Conservation (phyloP, 2,797 vertebrate species). For the Syndactyla subalaris region DNA sequence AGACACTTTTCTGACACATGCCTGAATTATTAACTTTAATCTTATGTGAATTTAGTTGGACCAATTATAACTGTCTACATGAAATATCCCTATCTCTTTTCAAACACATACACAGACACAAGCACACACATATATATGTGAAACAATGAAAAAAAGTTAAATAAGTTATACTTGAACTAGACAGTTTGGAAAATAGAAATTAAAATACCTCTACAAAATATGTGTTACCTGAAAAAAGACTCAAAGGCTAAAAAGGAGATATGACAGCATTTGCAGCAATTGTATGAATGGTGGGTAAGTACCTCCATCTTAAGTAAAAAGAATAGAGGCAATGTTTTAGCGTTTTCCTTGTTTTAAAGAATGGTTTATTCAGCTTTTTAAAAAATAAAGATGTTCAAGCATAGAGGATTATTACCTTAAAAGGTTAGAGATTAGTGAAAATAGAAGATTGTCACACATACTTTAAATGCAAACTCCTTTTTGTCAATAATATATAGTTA, state of each 20-base stretch:
- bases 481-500: background rate
- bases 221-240: background rate
- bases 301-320: background rate
- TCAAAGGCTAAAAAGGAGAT: background rate
- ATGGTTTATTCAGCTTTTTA: background rate
- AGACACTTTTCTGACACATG: background rate
- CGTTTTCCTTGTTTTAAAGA: background rate
- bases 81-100: background rate
- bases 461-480: background rate
- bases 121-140: fast-evolving
- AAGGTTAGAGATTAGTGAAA: background rate
- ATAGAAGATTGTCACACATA: background rate
- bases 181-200: background rate
- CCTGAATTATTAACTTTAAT: background rate
- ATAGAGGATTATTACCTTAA: background rate
- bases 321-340: background rate
- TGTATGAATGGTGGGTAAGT: background rate
- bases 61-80: background rate
- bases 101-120: background rate
- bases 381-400: background rate
- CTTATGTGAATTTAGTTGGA: background rate
- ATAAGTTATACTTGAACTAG: background rate
- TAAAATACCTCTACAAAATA: background rate
- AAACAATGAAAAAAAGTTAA: background rate
- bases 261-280: background rate